Conservation (phyloP, 2,888 invertebrate genomes). For the Hypselothyrea guttata region DNA sequence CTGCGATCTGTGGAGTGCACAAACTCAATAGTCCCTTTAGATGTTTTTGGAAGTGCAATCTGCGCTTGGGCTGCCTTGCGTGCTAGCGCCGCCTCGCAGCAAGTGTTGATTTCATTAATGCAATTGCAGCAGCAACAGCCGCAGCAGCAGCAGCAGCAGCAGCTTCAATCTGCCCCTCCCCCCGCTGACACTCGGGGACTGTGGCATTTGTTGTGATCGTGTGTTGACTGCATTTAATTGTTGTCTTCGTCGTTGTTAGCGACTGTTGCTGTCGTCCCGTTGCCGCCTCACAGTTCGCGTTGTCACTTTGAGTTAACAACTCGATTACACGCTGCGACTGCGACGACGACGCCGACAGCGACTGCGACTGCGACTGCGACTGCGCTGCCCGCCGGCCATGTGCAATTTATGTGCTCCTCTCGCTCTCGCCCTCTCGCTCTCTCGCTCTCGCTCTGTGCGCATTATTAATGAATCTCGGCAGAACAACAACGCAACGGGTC, state of each 20-base stretch:
- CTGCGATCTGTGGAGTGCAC: no score
- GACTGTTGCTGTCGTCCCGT: constrained; percentile 16
- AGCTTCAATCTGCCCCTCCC: constrained; percentile 16
- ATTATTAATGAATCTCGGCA: constrained; percentile 76
- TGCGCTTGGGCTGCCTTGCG: constrained; percentile 55
- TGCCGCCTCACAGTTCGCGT: constrained; percentile 52
- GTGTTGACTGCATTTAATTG: constrained; percentile 74
- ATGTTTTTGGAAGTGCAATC: no score
- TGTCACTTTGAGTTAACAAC: constrained; percentile 78
- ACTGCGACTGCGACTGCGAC: constrained; percentile 53
- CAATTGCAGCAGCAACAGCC: constrained; percentile 51
- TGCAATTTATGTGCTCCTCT: constrained; percentile 55
- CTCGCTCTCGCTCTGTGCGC: constrained; percentile 22
- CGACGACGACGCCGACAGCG: no score
- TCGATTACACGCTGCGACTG: constrained; percentile 76
- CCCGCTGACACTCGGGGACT: constrained; percentile 7
- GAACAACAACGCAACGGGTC: constrained; percentile 23
- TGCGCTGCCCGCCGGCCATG: constrained; percentile 64
- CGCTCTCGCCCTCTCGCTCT: no score
- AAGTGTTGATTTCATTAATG: constrained; percentile 75
- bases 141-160: constrained; percentile 29
- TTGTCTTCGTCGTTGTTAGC: constrained; percentile 31
- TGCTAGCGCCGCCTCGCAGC: constrained; percentile 51
- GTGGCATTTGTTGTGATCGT: constrained; percentile 52
- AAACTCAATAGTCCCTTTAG: no score